Evolutionary conservation across 2,797 vertebrate species (phyloP), one percentile per base, ranked within the genome.

Genomic region (Sebastes umbrosus): DNA sequence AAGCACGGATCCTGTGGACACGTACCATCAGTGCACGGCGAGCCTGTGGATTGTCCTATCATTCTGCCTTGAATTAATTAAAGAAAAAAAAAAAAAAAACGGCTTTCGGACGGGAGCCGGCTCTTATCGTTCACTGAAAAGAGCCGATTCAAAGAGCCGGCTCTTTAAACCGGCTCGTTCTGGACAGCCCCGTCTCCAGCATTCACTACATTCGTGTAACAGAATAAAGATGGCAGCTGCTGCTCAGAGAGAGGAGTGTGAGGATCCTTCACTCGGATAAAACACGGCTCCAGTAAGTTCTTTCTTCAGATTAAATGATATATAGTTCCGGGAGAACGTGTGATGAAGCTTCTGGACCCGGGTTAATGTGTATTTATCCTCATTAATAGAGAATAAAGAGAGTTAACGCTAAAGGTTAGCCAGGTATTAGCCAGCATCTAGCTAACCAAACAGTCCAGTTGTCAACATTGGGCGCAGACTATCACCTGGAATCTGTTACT

Each of bases 171-270:
- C 32, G 32, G 32, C 32, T 34, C 32, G 32, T 34, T 34, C 32
- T 34, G 9, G 9, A 34, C 32, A 9, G 9, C 32, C 32, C 32
- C 32, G 9, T 34, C 32, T 34, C 32, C 32, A 10, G 32, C 8
- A 10, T 34, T 34, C 32, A 89, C 90, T 91, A 94, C 91, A 90
- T 89, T 91, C 59, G 91, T 87, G 88, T 34, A 34, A 34, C 32
- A 91, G 60, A 29, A 93, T 34, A 93, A 87, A 94, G 92, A 95
- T 94, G 94, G 94, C 93, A 94, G 92, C 92, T 91, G 93, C 85
- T 91, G 92, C 93, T 83, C 93, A 94, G 87, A 90, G 85, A 90
- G 85, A 90, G 92, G 94, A 94, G 92, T 90, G 84, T 87, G 84
- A 86, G 86, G 85, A 87, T 11, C 88, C 91, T 90, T 92, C 83